Evolutionary conservation across 2,113 vertebrate genomes (phyloP).

Genomic region (Pionites leucogaster): DNA sequence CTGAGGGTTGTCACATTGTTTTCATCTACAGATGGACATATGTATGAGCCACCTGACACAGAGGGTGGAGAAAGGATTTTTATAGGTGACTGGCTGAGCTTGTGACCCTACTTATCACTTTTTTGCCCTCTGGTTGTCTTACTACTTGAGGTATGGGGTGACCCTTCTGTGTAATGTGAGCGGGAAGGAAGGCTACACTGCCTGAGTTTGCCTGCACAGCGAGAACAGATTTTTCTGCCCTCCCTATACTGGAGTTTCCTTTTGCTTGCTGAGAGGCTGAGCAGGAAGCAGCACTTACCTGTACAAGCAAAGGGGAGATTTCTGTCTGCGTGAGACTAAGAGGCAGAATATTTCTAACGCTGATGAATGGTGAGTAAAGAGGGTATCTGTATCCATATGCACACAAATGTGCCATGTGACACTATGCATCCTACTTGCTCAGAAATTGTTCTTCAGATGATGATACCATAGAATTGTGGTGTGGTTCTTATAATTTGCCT

Average conservation of each 20-base stretch:
- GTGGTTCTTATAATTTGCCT: background rate
- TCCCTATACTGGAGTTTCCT: background rate
- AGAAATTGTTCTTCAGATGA: background rate
- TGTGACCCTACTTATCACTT: background rate
- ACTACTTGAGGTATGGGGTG: background rate
- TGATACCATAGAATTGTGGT: background rate
- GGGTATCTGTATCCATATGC: background rate
- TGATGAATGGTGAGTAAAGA: background rate
- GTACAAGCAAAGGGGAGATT: background rate
- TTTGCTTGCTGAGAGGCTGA: background rate
- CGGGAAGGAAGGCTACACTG: background rate
- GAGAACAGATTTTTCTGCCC: background rate
- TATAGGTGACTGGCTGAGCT: background rate
- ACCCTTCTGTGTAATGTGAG: background rate
- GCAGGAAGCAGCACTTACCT: background rate
- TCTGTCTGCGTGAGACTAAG: background rate
- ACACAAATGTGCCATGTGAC: rapidly evolving
- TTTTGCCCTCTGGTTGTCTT: background rate
- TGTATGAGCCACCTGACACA: rapidly evolving
- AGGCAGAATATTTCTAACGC: background rate
- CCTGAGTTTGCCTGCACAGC: background rate
- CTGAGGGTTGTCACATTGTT: background rate
- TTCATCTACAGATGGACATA: background rate
- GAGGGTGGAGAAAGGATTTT: background rate
- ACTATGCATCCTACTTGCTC: background rate